Conservation (phyloP, 30 jellyfish, hydroid and myxozoan genomes). For the Catostylus mosaicus region DNA sequence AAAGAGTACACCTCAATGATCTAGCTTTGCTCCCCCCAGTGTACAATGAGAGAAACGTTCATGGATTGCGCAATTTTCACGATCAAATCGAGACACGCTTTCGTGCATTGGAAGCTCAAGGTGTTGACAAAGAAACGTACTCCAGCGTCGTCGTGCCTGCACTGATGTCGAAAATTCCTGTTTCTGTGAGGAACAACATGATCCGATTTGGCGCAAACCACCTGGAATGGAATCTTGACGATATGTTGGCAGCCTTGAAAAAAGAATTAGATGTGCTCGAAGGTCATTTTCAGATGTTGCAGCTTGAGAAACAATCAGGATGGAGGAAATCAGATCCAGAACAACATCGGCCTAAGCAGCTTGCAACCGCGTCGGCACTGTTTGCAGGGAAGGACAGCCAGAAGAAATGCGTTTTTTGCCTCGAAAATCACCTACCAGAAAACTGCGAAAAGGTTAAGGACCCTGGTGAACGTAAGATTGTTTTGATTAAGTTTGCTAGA, state of each 20-base stretch:
- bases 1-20: conserved; percentile 20
- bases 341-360: conserved; percentile 6
- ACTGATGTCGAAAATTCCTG: conserved; percentile 31
- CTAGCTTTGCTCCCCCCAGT: conserved; percentile 1
- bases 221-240: conserved; percentile 24
- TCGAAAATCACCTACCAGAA: not conserved
- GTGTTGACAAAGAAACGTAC: conserved; percentile 17
- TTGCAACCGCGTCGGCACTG: conserved; percentile 15
- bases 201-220: conserved; percentile 23
- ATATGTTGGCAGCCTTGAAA: conserved; percentile 1
- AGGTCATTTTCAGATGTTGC: conserved; percentile 3
- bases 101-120: conserved; percentile 41
- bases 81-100: conserved; percentile 45
- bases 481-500: conserved; percentile 19
- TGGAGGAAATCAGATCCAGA: conserved; percentile 13
- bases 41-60: conserved; percentile 22
- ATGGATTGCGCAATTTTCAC: not conserved
- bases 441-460: conserved; percentile 1
- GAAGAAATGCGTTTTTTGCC: conserved; percentile 13
- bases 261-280: conserved; percentile 21
- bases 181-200: conserved; percentile 14
- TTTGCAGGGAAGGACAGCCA: not conserved
- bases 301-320: not conserved
- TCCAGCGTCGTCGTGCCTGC: conserved; percentile 35
- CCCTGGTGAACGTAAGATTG: conserved; percentile 13